Base-by-base conservation (phyloP, 2,888 invertebrate genomes). In the Agriopis aurantiaria region DNA sequence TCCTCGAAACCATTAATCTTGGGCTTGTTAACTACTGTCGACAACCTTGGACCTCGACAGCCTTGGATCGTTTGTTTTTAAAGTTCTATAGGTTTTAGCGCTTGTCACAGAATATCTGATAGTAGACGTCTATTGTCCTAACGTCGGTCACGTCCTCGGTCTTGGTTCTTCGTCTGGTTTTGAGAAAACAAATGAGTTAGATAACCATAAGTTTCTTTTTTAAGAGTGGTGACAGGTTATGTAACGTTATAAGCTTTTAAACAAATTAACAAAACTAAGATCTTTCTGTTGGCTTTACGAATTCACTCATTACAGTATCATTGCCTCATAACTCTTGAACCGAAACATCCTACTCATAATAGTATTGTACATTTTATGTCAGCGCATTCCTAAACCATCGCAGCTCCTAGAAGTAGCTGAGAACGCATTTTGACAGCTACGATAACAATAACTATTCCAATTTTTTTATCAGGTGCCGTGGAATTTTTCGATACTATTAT, bases 1-100 rank as follows among this genome's bases (percentile, higher is more conserved):
- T 49, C 61, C 41, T 48, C 14, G 55, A 56, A 40, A 10, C 40
- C 53, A 62, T 62, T 57, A 51, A 67, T 61, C 61, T 55, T 56
- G 8, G 8, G 61, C 60, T 60, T 49, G 23, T 58, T 5, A 48
- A 23, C 12, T 49, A 8, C 45, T 66, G 40, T 65, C 23, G 51
- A 12, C n/a, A 52, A 53, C 62, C 62, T 62, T 62, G 62, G 62
- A 8, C 46, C 46, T 58, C 23, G 3, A 51, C 33, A 53, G 52
- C 62, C 62, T 62, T 62, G 62, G 46, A 7, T 62, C 46, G 17
- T 61, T 33, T 61, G 6, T 62, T 53, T 62, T 62, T 62, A 45
- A 62, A n/a, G 33, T 17, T 61, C 52, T 53, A 48, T 33, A 58
- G 46, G 58, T 48, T 46, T 48, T 46, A 23, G 46, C 46, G 46